These are phyloP conservation scores for Scelioninae gen. 1 DNA, from an alignment of 2,888 invertebrate species.

Conservation along the genomic window DNA sequence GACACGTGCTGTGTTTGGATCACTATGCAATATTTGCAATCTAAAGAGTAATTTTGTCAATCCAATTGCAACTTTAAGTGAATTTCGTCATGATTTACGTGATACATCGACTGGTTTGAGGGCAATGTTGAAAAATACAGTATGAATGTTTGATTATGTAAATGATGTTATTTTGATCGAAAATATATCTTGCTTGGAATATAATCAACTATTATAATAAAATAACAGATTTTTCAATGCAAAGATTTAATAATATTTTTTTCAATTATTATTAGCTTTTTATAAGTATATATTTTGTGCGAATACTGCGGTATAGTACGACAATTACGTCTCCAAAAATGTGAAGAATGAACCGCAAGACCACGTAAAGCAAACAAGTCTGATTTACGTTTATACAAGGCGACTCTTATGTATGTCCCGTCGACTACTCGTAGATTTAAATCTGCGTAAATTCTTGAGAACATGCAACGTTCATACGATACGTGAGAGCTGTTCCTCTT, in stretches of 20 bases:
- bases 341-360: conserved; percentile 18
- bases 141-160: conserved; percentile 7
- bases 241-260: too few relatives aligned
- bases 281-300: neutral
- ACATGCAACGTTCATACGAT: neutral
- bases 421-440: conserved; percentile 23
- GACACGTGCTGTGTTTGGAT: conserved; percentile 55
- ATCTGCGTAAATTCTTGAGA: conserved; percentile 20
- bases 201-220: too few relatives aligned
- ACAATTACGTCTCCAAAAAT: neutral
- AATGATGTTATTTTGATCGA: conserved; percentile 6
- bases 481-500: conserved; percentile 5
- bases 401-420: conserved; percentile 4
- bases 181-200: too few relatives aligned
- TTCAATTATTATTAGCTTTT: too few relatives aligned
- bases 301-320: neutral
- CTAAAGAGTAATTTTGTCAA: conserved; percentile 45
- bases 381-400: conserved; percentile 3
- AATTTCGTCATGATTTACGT: conserved; percentile 39
- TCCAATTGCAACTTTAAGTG: conserved; percentile 35
- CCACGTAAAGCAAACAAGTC: conserved; percentile 12
- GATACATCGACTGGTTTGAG: neutral
- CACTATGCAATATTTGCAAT: conserved; percentile 44
- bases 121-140: conserved; percentile 3
- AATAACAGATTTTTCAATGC: too few relatives aligned